These are phyloP conservation scores for Octonoba sinensis DNA, from an alignment of 2,888 invertebrate species.

Conservation along the genomic window DNA sequence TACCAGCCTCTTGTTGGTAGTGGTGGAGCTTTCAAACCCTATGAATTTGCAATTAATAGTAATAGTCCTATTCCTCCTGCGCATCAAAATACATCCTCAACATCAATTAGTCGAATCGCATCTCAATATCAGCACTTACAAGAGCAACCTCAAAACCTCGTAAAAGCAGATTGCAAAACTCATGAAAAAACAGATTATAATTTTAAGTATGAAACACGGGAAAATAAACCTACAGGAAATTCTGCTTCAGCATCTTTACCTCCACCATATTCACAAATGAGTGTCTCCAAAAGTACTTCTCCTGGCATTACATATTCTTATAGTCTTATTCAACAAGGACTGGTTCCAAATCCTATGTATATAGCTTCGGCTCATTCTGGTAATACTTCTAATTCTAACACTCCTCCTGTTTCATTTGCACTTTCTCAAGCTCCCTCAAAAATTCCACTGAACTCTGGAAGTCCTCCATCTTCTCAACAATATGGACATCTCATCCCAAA, in stretches of 20 bases:
- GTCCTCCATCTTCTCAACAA: slow-evolving; percentile 47
- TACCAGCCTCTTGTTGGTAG: slow-evolving; percentile 63
- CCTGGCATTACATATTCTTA: slow-evolving; percentile 64
- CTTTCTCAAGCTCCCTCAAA: slow-evolving; percentile 56
- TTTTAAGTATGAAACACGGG: slow-evolving; percentile 64
- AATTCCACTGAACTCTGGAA: slow-evolving; percentile 23
- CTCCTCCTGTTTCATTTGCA: slow-evolving; percentile 44
- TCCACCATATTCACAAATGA: slow-evolving; percentile 26
- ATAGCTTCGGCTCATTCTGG: slow-evolving; percentile 45
- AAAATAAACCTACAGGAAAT: slow-evolving; percentile 66
- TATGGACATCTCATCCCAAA: slow-evolving; percentile 58
- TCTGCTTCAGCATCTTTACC: slow-evolving; percentile 65
- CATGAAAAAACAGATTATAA: slow-evolving; percentile 23
- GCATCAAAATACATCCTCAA: slow-evolving; percentile 65
- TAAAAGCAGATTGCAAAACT: slow-evolving; percentile 62
- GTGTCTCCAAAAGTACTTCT: slow-evolving; percentile 42
- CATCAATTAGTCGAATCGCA: slow-evolving; percentile 37
- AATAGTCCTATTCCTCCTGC: slow-evolving; percentile 63
- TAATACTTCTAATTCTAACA: slow-evolving; percentile 42
- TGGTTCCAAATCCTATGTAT: slow-evolving; percentile 72
- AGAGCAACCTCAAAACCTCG: slow-evolving; percentile 66
- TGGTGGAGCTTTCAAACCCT: slow-evolving; percentile 65
- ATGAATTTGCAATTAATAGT: slow-evolving; percentile 63
- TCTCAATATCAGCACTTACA: slow-evolving; percentile 55
- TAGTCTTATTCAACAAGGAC: slow-evolving; percentile 71